Evolutionary conservation across 2,797 vertebrate genomes (phyloP).

Genomic region (Paguma larvata): DNA sequence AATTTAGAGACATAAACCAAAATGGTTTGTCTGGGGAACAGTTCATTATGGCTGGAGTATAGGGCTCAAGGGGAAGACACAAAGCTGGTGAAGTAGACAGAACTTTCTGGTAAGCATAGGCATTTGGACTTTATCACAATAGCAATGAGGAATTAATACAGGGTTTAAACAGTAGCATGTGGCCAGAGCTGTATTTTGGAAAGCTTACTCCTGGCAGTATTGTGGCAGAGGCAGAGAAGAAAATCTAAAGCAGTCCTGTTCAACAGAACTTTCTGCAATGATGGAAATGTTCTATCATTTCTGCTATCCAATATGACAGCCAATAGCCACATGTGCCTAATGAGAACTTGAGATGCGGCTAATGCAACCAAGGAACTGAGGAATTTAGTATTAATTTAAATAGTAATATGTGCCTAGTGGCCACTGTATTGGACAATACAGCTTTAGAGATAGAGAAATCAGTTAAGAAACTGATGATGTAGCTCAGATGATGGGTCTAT

Average conservation of each 20-base stretch:
- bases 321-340: neutral
- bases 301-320: neutral
- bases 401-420: neutral
- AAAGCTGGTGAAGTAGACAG: neutral
- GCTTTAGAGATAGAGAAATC: neutral
- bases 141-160: neutral
- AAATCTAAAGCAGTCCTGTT: neutral
- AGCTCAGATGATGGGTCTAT: neutral
- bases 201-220: neutral
- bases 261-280: neutral
- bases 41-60: neutral
- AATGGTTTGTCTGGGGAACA: neutral
- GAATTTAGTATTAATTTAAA: neutral
- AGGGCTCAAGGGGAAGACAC: neutral
- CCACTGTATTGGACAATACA: neutral
- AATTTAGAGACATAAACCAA: neutral
- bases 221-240: neutral
- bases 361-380: neutral
- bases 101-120: neutral
- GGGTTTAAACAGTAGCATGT: neutral
- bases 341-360: slow-evolving; percentile 28
- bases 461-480: neutral
- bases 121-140: slow-evolving; percentile 5
- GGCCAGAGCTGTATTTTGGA: neutral
- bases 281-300: slow-evolving; percentile 6